Evolutionary conservation across 2,888 invertebrate genomes (phyloP).

Genomic region (Steinernema carpocapsae): DNA sequence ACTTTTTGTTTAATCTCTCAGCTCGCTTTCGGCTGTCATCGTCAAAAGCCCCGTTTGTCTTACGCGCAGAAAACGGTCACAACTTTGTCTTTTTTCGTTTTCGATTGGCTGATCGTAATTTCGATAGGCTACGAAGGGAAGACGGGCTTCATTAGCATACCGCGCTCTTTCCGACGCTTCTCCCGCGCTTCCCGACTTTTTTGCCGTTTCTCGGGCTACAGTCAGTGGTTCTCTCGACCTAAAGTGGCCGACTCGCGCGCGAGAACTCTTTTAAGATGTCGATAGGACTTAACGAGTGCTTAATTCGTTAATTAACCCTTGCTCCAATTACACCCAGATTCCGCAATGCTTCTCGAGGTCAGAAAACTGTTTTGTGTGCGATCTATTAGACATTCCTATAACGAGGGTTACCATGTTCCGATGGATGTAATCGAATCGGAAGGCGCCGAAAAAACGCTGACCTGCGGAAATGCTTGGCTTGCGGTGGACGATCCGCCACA

Average conservation of each 20-base stretch:
- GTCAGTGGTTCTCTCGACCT: too few species aligned
- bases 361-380: neutral
- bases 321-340: too few species aligned
- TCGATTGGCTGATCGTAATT: too few species aligned
- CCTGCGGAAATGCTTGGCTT: neutral
- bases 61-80: neutral
- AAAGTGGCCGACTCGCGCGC: too few species aligned
- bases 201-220: too few species aligned
- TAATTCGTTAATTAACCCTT: too few species aligned
- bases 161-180: neutral
- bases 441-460: neutral
- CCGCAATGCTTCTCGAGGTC: neutral
- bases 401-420: neutral
- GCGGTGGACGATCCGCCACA: neutral
- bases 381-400: neutral
- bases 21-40: conserved; percentile 15
- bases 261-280: too few species aligned
- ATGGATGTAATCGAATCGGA: neutral
- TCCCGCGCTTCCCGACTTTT: too few species aligned
- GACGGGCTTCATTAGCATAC: neutral
- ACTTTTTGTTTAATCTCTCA: neutral
- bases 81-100: neutral
- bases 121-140: too few species aligned
- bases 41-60: neutral
- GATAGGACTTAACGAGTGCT: too few species aligned